phyloP scores from a whole-genome alignment of 2,797 vertebrate species.

The Clarias platycephalus region DNA sequence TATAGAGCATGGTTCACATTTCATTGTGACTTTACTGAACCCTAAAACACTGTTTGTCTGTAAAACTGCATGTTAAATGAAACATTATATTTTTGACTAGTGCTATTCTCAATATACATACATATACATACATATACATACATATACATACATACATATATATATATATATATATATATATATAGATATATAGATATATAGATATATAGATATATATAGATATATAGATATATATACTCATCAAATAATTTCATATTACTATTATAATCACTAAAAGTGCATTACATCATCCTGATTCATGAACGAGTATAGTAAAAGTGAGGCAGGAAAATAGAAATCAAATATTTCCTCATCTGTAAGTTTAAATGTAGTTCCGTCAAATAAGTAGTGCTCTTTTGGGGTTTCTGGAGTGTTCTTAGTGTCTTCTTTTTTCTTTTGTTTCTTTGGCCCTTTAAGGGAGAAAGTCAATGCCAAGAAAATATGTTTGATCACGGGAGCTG shows the following conservation, averaged over 20 bases:
- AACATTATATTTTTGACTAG: constrained; percentile 27
- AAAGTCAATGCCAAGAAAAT: constrained; percentile 76
- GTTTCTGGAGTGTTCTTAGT: constrained; percentile 39
- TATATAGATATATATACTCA: background rate
- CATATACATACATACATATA: background rate
- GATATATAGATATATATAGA: too few relatives aligned
- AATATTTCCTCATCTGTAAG: constrained; percentile 28
- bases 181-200: too few relatives aligned
- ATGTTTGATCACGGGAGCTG: constrained; percentile 69
- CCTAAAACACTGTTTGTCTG: constrained; percentile 54
- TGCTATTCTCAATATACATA: background rate
- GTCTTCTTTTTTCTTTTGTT: constrained; percentile 71
- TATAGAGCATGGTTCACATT: constrained; percentile 55
- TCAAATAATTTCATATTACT: constrained; percentile 35
- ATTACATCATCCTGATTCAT: constrained; percentile 12
- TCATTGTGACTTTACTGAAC: constrained; percentile 56
- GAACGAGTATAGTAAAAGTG: constrained; percentile 18
- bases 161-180: too few relatives aligned
- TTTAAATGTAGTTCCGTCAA: constrained; percentile 31
- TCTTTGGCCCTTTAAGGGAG: constrained; percentile 67
- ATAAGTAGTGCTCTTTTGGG: constrained; percentile 21
- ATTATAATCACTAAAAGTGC: constrained; percentile 24
- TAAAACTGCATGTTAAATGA: constrained; percentile 43
- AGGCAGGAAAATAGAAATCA: background rate
- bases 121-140: too few relatives aligned